phyloP scores from a whole-genome alignment of 2,113 vertebrate species.

The Mus spicilegus region DNA sequence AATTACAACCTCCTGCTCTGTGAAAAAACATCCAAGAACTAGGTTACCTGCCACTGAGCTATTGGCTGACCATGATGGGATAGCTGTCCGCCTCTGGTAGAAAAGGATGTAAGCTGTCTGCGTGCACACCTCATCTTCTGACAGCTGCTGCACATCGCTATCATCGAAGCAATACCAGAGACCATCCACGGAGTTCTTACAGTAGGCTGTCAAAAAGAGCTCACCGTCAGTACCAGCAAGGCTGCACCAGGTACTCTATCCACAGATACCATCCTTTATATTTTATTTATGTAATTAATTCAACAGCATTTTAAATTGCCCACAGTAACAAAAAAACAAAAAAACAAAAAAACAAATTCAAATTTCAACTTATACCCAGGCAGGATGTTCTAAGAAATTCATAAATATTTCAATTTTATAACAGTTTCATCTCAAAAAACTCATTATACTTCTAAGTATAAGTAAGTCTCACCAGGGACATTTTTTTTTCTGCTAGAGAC shows the following conservation, averaged over 20 bases:
- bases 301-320: background rate
- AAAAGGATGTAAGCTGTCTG: constrained; percentile 97
- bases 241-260: background rate
- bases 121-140: constrained; percentile 96
- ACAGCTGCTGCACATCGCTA: constrained; percentile 94
- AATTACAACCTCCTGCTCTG: background rate
- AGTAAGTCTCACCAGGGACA: background rate
- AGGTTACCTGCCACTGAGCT: constrained; percentile 96
- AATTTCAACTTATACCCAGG: background rate
- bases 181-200: constrained; percentile 98
- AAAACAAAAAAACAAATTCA: background rate
- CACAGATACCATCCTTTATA: background rate
- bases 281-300: background rate
- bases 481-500: background rate
- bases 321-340: background rate
- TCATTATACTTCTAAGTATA: constrained; percentile 1
- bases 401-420: background rate
- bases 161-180: constrained; percentile 99
- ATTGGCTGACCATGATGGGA: constrained; percentile 98
- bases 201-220: constrained; percentile 90
- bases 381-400: constrained; percentile 28
- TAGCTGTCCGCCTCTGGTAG: constrained; percentile 96
- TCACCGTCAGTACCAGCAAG: background rate
- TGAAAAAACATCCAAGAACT: background rate
- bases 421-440: constrained; percentile 42